Evolutionary conservation across 2,888 invertebrate genomes (phyloP).

Genomic region (Amphipoea oculea): DNA sequence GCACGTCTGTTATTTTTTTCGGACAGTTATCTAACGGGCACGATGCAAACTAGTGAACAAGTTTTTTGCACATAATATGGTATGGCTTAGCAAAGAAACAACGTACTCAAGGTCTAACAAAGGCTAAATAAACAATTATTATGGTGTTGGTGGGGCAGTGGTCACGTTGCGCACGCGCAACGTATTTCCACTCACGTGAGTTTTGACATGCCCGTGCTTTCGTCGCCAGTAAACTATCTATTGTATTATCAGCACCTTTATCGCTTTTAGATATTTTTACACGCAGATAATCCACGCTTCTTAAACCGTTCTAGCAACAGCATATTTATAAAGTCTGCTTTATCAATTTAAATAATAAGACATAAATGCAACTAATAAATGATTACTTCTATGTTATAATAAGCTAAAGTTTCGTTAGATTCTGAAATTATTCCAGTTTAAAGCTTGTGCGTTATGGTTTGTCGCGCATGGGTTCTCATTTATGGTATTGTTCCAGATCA

Average conservation of each 20-base stretch:
- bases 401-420: background rate
- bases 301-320: conserved; percentile 35
- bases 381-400: conserved; percentile 77
- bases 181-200: conserved; percentile 78
- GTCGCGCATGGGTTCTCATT: background rate
- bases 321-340: conserved; percentile 12
- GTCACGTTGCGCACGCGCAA: conserved; percentile 79
- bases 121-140: conserved; percentile 72
- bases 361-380: background rate
- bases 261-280: conserved; percentile 67
- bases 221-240: conserved; percentile 51
- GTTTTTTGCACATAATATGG: conserved; percentile 57
- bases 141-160: conserved; percentile 62
- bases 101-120: conserved; percentile 70
- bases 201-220: conserved; percentile 56
- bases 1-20: conserved; percentile 62
- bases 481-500: background rate
- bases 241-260: conserved; percentile 65
- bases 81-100: conserved; percentile 50
- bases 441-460: background rate
- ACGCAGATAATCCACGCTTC: conserved; percentile 71
- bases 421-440: background rate
- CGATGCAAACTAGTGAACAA: conserved; percentile 63
- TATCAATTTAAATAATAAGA: conserved; percentile 20
- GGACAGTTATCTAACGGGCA: conserved; percentile 69